Evolutionary conservation across 35 echinoderm and acorn worm genomes (phyloP).

Genomic region (Amphiura filiformis): DNA sequence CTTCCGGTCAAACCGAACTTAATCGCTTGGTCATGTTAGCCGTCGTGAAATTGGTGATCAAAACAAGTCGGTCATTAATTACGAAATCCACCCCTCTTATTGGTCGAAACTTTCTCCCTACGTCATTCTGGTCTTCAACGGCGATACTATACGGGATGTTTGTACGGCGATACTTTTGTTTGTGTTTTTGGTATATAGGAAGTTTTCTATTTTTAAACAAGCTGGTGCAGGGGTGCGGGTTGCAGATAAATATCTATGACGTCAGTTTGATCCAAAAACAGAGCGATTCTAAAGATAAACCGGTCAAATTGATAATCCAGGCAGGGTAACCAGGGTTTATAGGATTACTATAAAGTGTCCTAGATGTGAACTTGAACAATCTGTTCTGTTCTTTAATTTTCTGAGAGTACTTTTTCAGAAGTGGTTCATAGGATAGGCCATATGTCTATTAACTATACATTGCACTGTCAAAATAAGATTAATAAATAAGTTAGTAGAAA

Average conservation of each 20-base stretch:
- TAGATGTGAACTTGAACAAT: neutral
- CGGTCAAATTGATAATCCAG: neutral
- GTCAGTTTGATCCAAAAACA: neutral
- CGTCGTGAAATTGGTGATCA: no score
- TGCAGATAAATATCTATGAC: neutral
- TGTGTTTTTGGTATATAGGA: neutral
- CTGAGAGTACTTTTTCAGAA: no score
- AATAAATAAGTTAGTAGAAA: no score
- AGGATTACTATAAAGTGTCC: neutral
- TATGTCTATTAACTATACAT: no score
- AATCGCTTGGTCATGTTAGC: no score
- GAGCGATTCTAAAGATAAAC: neutral
- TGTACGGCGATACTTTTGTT: neutral
- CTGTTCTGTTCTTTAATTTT: neutral
- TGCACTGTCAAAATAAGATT: no score
- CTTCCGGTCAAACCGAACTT: no score
- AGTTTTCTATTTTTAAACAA: neutral
- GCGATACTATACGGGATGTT: neutral
- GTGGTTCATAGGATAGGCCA: no score
- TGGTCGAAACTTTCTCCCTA: no score
- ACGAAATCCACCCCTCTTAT: no score
- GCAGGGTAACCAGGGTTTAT: neutral
- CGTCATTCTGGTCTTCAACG: no score
- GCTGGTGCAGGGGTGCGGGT: neutral
- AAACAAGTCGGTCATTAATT: no score